Evolutionary conservation across 2,888 invertebrate genomes (phyloP).

Genomic region (Bombylius discolor): DNA sequence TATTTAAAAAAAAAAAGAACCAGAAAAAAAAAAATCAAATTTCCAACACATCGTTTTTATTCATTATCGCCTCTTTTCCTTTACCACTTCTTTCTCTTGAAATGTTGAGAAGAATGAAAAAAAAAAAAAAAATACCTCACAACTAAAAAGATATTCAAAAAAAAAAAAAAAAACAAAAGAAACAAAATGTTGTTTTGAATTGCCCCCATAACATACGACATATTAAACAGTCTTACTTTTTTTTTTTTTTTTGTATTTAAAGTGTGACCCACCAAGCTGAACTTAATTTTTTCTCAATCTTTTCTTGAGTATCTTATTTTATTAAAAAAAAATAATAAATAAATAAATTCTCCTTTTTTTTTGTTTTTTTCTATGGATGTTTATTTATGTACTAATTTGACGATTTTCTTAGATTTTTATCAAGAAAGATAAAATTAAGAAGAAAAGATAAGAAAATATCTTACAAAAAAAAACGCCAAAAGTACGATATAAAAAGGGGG

Average conservation of each 20-base stretch:
- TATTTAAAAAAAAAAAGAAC: background rate
- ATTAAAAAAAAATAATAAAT: too few relatives aligned
- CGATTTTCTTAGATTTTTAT: conserved; percentile 14
- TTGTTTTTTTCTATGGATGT: background rate
- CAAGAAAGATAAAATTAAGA: conserved; percentile 11
- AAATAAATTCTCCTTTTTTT: too few relatives aligned
- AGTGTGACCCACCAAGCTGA: background rate
- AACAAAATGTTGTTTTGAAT: background rate
- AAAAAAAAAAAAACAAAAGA: too few relatives aligned
- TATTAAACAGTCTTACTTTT: too few relatives aligned
- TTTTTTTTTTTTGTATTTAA: background rate
- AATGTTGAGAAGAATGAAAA: background rate
- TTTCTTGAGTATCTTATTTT: background rate
- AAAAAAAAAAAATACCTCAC: background rate
- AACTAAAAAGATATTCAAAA: background rate
- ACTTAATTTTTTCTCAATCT: conserved; percentile 2
- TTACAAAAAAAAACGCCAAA: too few relatives aligned
- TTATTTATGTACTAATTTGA: conserved; percentile 14
- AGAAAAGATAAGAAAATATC: background rate
- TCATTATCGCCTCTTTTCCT: background rate
- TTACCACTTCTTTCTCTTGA: too few relatives aligned
- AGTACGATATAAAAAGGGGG: too few relatives aligned
- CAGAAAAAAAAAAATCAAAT: background rate
- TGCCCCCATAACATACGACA: background rate
- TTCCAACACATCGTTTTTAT: conserved; percentile 5